Base-by-base conservation (phyloP, 1,140 invertebrate genomes). In the Zelostemma sp. region DNA sequence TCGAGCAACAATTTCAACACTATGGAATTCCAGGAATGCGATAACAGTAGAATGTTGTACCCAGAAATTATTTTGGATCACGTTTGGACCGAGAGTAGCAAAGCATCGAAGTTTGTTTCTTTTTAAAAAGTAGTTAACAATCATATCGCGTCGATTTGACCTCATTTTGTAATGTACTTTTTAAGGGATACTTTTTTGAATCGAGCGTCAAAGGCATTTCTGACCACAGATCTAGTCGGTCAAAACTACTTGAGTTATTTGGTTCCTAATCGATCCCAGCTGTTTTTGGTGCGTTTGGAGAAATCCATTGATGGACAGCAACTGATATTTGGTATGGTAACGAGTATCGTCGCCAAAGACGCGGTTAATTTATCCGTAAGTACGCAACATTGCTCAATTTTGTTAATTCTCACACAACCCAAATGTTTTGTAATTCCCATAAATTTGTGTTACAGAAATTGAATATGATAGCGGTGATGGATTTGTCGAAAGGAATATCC, bases 41-140 rank as follows among this genome's bases (percentile, higher is more conserved):
- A 57, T 18, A 87, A 89, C 28, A 87, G 90, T 1, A 89, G 92
- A 69, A 93, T 93, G 2, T 83, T 95, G 11, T 91, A 91, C 59
- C 95, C 95, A 0, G 91, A 94, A 70, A 86, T 96, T 47, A 96
- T 94, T 80, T 85, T 97, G 14, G 95, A 97, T 76, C 92, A 94
- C 72, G 85, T 96, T 12, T 97, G 95, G 95, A 93, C 91, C 0
- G 95, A 97, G 75, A 91, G 85, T 63, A 85, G 86, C 38, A 85
- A 83, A n/a, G 79, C 86, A 46, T 72, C 85, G 21, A 83, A 88
- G 77, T 89, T 86, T 80, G 81, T 79, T 74, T 83, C 15, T 17
- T 15, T 43, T 18, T 17, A 25, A 16, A 1, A 12, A 28, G n/a
- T n/a, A n/a, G n/a, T n/a, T n/a, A n/a, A n/a, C n/a, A n/a, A n/a